Base-by-base conservation (phyloP, 2,888 invertebrate species). In the Seira musarum region DNA sequence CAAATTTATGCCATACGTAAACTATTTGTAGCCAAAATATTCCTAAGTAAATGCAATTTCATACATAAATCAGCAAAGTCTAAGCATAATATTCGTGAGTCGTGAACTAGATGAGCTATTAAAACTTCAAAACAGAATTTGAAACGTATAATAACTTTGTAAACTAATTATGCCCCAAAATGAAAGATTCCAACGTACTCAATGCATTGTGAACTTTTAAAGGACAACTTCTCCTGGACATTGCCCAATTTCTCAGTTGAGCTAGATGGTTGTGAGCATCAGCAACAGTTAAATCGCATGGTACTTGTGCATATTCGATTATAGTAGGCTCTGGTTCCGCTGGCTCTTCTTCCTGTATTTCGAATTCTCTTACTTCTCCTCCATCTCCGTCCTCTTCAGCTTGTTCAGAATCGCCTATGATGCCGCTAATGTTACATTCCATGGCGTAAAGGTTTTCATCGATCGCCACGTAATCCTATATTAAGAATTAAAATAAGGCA, bases 381-480 rank as follows among this genome's bases (percentile, higher is more conserved):
- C 8, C 30, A 5, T 8, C 30, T 30, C 8, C 30, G 2, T 8
- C 30, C 8, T 30, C 30, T 8, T 30, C 30, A 8, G 30, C 30
- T 5, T 2, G 30, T 2, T 15, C 13, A 22, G 22, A 15, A 6
- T 5, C 30, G 8, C 40, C 63, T 1, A 22, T 5, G n/a, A 24
- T n/a, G 22, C 73, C 49, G 17, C 15, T 15, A 2, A 76, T 49
- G 3, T 46, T 63, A 17, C 76, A 76, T 22, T 67, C 76, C 5
- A 76, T 17, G 24, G 76, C 76, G 30, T 60, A 76, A 13, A 76
- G 53, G 17, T 68, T 69, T 49, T 76, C 63, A 40, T 76, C 76
- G n/a, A 76, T 76, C 46, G 22, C 76, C 2, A 76, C 63, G 35
- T 76, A 76, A 15, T 61, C 69, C 76, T 76, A 46, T n/a, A 61